phyloP scores from a whole-genome alignment of 2,113 vertebrate genomes.

The Nycticorax nycticorax region DNA sequence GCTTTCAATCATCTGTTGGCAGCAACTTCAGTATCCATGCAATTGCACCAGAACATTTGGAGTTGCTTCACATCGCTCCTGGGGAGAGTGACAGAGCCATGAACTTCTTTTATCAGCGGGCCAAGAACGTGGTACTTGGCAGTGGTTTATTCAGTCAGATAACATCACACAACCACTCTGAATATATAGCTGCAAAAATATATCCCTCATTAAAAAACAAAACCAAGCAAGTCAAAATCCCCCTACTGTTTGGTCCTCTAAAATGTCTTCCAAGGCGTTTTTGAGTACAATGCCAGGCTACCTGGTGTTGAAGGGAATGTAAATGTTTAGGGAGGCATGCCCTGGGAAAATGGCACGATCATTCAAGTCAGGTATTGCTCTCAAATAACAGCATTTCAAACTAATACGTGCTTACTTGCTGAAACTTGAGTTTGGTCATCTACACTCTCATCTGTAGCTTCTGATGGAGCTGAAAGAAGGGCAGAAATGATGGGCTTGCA shows the following conservation, averaged over 20 bases:
- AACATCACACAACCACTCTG: not conserved
- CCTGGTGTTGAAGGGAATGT: not conserved
- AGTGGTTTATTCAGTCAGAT: not conserved
- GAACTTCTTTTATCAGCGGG: not conserved
- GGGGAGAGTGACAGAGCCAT: not conserved
- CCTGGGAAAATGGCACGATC: not conserved
- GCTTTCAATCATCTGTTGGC: not conserved
- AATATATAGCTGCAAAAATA: not conserved
- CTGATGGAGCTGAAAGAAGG: not conserved
- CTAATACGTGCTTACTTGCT: not conserved
- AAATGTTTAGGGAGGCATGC: not conserved
- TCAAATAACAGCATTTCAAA: not conserved
- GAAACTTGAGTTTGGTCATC: not conserved
- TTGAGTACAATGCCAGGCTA: not conserved
- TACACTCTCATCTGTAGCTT: not conserved
- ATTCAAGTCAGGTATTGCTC: not conserved
- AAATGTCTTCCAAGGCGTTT: not conserved
- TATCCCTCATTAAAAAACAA: not conserved
- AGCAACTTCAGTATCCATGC: not conserved
- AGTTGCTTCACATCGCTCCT: not conserved
- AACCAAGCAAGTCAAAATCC: not conserved
- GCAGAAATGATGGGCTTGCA: not conserved
- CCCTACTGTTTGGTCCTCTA: not conserved
- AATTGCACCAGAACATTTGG: not conserved
- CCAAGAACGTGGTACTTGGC: not conserved